These are phyloP conservation scores for Ips nitidus DNA, from an alignment of 1,140 invertebrate genomes.

Conservation along the genomic window DNA sequence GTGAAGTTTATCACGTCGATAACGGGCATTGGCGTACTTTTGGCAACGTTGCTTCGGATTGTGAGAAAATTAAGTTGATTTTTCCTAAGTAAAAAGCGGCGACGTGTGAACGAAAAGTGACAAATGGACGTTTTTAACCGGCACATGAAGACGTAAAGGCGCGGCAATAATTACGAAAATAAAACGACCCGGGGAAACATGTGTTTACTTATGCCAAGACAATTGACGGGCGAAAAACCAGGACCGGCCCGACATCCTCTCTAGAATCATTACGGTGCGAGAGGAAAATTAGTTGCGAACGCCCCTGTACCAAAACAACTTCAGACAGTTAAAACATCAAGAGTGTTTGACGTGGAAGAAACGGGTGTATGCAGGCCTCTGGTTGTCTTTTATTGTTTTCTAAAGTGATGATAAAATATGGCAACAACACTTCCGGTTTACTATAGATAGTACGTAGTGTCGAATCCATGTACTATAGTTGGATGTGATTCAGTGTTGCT, in stretches of 20 bases:
- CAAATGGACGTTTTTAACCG: constrained; percentile 24
- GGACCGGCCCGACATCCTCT: not conserved
- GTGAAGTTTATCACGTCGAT: not conserved
- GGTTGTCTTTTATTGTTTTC: no score
- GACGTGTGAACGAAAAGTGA: constrained; percentile 20
- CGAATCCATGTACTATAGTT: no score
- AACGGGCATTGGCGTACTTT: not conserved
- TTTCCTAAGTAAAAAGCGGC: not conserved
- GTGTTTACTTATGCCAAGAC: constrained; percentile 18
- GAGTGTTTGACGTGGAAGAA: no score
- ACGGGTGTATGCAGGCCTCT: no score
- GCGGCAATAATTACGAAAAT: constrained; percentile 26
- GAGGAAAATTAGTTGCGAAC: no score
- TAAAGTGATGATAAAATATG: no score
- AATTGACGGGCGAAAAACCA: not conserved
- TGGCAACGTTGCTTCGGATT: not conserved
- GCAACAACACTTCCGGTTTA: no score
- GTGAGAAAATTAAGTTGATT: not conserved
- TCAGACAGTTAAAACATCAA: no score
- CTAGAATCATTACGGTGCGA: no score
- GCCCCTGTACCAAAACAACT: no score
- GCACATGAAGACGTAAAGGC: constrained; percentile 20
- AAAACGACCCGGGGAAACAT: constrained; percentile 9
- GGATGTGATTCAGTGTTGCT: no score
- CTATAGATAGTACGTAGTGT: no score